phyloP scores from a whole-genome alignment of 1,140 invertebrate genomes.

The Yoshiicerus persimilis region DNA sequence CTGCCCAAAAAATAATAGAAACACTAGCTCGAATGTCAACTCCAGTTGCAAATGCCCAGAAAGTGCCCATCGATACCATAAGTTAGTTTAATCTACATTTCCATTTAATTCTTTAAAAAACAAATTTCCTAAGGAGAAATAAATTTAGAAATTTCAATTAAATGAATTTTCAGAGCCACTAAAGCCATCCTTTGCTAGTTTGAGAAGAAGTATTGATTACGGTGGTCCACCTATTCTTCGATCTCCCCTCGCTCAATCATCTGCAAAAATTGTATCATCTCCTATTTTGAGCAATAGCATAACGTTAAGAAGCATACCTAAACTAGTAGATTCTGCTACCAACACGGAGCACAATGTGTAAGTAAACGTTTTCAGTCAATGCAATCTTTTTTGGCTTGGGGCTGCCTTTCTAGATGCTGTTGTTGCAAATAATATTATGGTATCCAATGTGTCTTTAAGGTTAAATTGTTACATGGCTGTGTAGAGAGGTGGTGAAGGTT shows the following conservation, averaged over 20 bases:
- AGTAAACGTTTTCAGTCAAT: neutral
- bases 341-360: conserved; percentile 24
- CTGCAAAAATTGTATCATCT: conserved; percentile 8
- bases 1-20: conserved; percentile 27
- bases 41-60: conserved; percentile 5
- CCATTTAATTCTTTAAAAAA: neutral
- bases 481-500: no score
- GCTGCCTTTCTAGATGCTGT: no score
- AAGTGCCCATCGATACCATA: conserved; percentile 22
- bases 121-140: no score
- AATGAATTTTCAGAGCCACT: neutral
- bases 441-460: no score
- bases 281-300: neutral
- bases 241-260: conserved; percentile 13
- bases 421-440: no score
- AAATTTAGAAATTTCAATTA: neutral
- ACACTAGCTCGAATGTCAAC: conserved; percentile 1
- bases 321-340: conserved; percentile 24
- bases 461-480: no score
- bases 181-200: neutral
- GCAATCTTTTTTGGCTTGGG: no score
- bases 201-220: conserved; percentile 15
- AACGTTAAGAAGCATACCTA: neutral
- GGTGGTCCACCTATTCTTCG: conserved; percentile 14
- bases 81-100: neutral